Evolutionary conservation across 2,888 invertebrate species (phyloP).

Genomic region (Argyresthia albistria): DNA sequence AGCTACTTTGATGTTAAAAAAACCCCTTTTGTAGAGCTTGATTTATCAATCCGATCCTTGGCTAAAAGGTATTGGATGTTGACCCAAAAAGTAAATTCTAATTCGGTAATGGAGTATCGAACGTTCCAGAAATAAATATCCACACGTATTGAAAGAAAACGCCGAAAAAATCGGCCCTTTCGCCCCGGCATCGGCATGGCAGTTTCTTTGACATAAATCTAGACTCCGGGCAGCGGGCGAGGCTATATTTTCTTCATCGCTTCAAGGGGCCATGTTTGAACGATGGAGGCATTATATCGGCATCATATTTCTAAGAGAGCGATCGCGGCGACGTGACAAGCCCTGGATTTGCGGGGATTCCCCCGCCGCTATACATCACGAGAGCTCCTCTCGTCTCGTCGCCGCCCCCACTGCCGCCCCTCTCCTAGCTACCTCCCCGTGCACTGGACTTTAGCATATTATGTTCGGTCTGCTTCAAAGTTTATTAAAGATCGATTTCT

Average conservation of each 20-base stretch:
- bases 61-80: too few relatives aligned
- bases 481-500: constrained; percentile 48
- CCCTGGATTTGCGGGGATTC: constrained; percentile 15
- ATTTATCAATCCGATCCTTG: too few relatives aligned
- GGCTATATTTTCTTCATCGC: constrained; percentile 58
- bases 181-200: not conserved
- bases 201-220: constrained; percentile 3
- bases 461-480: constrained; percentile 28
- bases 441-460: constrained; percentile 35
- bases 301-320: constrained; percentile 55
- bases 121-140: not conserved
- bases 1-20: too few relatives aligned
- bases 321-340: constrained; percentile 53
- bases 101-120: not conserved
- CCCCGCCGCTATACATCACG: constrained; percentile 24
- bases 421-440: constrained; percentile 8
- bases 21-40: too few relatives aligned
- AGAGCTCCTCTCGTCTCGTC: constrained; percentile 11
- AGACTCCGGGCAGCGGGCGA: constrained; percentile 27
- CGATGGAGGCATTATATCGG: constrained; percentile 48
- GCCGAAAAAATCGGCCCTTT: not conserved
- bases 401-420: constrained; percentile 13
- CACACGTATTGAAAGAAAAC: not conserved
- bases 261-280: constrained; percentile 38
- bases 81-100: too few relatives aligned